Conservation (phyloP, 2,113 vertebrate species). For the Polyodon spathula region DNA sequence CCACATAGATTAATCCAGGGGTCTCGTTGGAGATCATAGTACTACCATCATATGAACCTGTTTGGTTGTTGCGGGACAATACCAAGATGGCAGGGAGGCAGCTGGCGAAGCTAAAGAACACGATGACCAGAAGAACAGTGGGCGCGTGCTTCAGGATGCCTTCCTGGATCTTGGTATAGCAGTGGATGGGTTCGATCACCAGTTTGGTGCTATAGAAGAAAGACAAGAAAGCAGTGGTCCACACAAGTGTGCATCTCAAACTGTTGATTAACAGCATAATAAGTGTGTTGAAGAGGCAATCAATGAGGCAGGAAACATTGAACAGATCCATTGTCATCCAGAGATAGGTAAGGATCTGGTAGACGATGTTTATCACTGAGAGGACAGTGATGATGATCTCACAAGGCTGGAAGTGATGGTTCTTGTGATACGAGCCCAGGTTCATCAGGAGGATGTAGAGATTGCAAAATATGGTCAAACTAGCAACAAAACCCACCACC, state of each 20-base stretch:
- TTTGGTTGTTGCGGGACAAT: constrained; percentile 28
- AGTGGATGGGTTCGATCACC: constrained; percentile 43
- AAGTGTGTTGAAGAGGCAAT: constrained; percentile 18
- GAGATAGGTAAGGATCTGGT: constrained; percentile 44
- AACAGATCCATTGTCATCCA: constrained; percentile 51
- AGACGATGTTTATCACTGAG: constrained; percentile 26
- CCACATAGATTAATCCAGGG: constrained; percentile 28
- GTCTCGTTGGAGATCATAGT: constrained; percentile 18
- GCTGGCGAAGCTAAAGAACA: constrained; percentile 33
- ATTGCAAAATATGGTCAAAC: constrained; percentile 51
- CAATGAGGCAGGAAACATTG: constrained; percentile 32
- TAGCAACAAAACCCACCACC: constrained; percentile 33
- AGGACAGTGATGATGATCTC: constrained; percentile 50
- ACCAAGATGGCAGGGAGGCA: constrained; percentile 39
- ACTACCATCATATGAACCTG: constrained; percentile 22
- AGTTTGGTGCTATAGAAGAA: constrained; percentile 63
- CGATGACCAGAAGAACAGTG: constrained; percentile 34
- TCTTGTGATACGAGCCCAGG: constrained; percentile 31
- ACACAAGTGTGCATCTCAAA: constrained; percentile 54
- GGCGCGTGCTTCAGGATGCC: constrained; percentile 46
- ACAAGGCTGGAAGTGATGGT: constrained; percentile 40
- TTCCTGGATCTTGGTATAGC: constrained; percentile 46
- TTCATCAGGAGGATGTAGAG: constrained; percentile 46
- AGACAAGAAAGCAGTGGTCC: constrained; percentile 52
- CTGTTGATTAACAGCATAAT: constrained; percentile 37